A percentile compares a stretch with the other conserved stretches of the same genome.
Evolutionary conservation across 2,797 vertebrate species (phyloP).

Genomic region (Limnodromus scolopaceus): DNA sequence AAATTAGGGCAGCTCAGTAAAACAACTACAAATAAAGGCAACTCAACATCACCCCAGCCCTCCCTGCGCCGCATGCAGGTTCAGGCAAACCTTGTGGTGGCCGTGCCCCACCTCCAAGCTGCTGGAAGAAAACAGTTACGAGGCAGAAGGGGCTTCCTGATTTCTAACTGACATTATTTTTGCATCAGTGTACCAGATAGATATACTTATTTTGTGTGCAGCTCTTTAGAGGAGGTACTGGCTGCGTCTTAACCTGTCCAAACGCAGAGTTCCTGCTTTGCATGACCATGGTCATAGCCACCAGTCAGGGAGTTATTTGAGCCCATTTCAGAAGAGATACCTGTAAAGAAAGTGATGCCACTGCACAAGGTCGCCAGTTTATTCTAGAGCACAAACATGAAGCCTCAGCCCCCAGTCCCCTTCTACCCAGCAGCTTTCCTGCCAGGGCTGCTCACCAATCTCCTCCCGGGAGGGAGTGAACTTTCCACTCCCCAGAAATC

Average conservation of each 20-base stretch:
- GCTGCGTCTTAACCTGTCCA: background rate
- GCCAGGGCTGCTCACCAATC: background rate
- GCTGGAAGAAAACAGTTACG: background rate
- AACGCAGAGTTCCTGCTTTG: background rate
- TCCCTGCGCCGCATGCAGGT: accelerated
- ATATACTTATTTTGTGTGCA: background rate
- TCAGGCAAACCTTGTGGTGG: background rate
- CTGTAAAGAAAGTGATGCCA: background rate
- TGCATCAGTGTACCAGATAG: background rate
- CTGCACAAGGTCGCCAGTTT: background rate
- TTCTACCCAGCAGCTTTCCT: background rate
- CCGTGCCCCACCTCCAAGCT: background rate
- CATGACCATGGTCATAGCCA: background rate
- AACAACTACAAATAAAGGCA: background rate
- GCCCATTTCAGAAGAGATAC: background rate
- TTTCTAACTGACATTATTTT: background rate
- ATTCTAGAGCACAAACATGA: background rate
- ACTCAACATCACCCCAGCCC: background rate
- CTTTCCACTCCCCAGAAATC: background rate
- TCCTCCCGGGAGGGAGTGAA: background rate
- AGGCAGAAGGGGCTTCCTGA: background rate
- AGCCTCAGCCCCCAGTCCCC: no score
- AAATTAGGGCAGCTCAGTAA: background rate
- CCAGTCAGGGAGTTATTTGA: background rate
- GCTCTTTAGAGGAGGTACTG: background rate